Conservation (phyloP, 2,797 vertebrate species). For the Oreochromis mossambicus region DNA sequence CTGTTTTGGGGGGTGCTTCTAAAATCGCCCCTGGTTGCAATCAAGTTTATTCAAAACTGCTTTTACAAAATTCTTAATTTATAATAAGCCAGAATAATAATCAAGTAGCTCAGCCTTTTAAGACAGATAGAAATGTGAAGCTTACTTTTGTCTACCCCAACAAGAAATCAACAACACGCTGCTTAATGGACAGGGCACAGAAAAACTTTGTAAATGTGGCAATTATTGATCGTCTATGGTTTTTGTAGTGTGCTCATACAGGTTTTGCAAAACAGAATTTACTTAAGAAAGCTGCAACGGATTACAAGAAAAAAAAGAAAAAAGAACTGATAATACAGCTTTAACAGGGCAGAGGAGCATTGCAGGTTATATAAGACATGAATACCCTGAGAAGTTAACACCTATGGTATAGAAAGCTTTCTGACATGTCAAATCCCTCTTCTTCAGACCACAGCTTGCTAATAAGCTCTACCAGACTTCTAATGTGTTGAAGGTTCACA, state of each 20-base stretch:
- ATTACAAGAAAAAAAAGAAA: not conserved
- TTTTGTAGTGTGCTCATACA: not conserved
- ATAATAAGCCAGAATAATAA: not conserved
- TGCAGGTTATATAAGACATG: not conserved
- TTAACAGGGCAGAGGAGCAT: not conserved
- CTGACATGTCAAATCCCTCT: conserved; percentile 3
- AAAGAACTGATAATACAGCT: not conserved
- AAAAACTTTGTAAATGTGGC: not conserved
- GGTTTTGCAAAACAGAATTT: not conserved
- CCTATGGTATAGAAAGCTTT: not conserved
- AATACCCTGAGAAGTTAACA: not conserved
- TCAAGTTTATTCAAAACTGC: not conserved
- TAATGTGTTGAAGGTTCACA: conserved; percentile 30
- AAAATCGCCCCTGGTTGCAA: not conserved
- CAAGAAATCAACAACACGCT: not conserved
- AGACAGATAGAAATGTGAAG: not conserved
- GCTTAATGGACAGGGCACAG: not conserved
- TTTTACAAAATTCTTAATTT: not conserved
- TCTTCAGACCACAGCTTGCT: not conserved
- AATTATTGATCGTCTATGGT: not conserved
- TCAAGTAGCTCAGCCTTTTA: not conserved
- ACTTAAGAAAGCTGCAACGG: not conserved
- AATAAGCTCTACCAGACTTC: conserved; percentile 32
- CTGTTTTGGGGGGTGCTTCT: too few species aligned
- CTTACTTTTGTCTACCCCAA: not conserved